Conservation (phyloP, 2,888 invertebrate genomes). For the Mactromeris polynyma region DNA sequence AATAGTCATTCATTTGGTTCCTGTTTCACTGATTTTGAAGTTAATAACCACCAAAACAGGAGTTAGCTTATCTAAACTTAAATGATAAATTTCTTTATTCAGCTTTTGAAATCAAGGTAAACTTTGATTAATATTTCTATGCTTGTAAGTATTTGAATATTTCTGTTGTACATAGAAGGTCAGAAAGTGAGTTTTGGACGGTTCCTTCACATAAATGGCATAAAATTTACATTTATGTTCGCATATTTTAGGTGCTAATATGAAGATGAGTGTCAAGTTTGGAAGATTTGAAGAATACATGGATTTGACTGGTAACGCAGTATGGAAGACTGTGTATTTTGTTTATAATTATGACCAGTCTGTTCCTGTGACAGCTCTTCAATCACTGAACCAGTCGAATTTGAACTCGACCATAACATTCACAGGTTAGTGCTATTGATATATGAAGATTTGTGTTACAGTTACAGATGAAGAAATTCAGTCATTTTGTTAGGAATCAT, state of each 20-base stretch:
- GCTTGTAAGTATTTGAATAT: too few relatives aligned
- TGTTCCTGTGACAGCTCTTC: constrained; percentile 60
- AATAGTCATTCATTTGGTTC: too few relatives aligned
- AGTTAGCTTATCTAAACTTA: too few relatives aligned
- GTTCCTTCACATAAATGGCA: too few relatives aligned
- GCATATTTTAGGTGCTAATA: constrained; percentile 28
- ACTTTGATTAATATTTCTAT: too few relatives aligned
- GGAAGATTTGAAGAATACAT: constrained; percentile 69
- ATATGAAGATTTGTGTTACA: not conserved
- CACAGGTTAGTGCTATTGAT: constrained; percentile 29
- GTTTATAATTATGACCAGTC: constrained; percentile 64
- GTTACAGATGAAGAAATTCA: not conserved
- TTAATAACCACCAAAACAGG: too few relatives aligned
- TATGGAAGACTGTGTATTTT: constrained; percentile 71
- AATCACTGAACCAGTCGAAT: constrained; percentile 38
- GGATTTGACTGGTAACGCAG: constrained; percentile 52
- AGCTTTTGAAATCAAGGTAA: too few relatives aligned
- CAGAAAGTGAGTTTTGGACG: too few relatives aligned
- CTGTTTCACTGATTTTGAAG: too few relatives aligned
- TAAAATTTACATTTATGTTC: not conserved
- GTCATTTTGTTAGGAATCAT: not conserved
- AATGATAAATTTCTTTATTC: too few relatives aligned
- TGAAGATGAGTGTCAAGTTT: constrained; percentile 58
- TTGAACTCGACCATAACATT: constrained; percentile 48
- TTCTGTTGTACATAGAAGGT: too few relatives aligned